These are phyloP conservation scores for Drosophila crucigera DNA, from an alignment of 2,888 invertebrate species.

Conservation along the genomic window DNA sequence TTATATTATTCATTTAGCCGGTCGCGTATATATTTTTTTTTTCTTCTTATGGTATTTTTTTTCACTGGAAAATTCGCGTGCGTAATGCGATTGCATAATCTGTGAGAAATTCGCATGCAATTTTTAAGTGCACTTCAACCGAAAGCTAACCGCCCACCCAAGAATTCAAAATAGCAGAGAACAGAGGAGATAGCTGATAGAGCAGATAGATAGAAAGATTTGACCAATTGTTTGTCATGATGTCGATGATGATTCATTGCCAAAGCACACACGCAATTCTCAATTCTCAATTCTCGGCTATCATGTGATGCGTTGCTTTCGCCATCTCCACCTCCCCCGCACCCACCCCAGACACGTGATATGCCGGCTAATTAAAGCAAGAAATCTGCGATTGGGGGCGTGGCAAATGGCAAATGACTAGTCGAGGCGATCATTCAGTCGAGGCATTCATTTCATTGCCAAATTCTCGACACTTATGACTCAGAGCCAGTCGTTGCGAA, in stretches of 20 bases:
- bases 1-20: constrained; percentile 35
- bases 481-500: constrained; percentile 53
- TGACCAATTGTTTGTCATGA: constrained; percentile 49
- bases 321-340: not conserved
- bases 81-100: constrained; percentile 55
- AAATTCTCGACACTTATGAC: constrained; percentile 66
- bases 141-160: constrained; percentile 23
- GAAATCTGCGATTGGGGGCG: constrained; percentile 48
- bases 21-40: not conserved
- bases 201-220: not conserved
- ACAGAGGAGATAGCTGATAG: constrained; percentile 1
- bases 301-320: constrained; percentile 65
- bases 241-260: constrained; percentile 58
- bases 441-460: constrained; percentile 70
- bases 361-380: constrained; percentile 71
- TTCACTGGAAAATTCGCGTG: constrained; percentile 55
- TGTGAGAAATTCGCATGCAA: constrained; percentile 35
- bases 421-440: constrained; percentile 17
- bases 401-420: constrained; percentile 46
- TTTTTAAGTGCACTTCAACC: constrained; percentile 26
- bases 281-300: constrained; percentile 50
- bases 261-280: constrained; percentile 56
- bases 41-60: constrained; percentile 1
- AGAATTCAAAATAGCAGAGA: constrained; percentile 30
- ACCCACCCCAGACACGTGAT: constrained; percentile 65